Evolutionary conservation across 1,140 invertebrate genomes (phyloP), one percentile per base, ranked within the genome.

Genomic region (Drosophila simulans): DNA sequence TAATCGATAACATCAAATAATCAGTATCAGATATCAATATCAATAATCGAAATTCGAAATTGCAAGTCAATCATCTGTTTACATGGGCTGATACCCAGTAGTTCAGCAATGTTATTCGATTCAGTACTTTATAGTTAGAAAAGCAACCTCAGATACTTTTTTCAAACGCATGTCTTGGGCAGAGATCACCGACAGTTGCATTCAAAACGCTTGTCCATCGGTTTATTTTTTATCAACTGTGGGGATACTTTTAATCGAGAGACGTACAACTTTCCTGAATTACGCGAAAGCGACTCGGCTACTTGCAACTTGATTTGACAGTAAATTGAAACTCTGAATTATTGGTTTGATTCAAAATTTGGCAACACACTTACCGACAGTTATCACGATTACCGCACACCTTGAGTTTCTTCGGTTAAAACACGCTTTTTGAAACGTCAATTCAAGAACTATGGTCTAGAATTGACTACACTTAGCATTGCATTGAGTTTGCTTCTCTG

Each of bases 11-110:
- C 48, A 68, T 68, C 22, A 17, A 8, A 15, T 15, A 27, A 39
- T 59, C 42, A 20, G 60, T 69, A 49, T 64, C 57, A 39, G 13
- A 17, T 39, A 42, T n/a, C 13, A 43, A 42, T 49, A 55, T 48
- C 46, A 43, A 42, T 27, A 22, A 22, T 22, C 3, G 20, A 85
- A 80, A 84, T 72, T 80, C 71, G 58, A 78, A 84, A 79, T 76
- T 79, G 49, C 53, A 62, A 46, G 60, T 20, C 34, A 55, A 17
- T 27, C 66, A 49, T 70, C 35, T 4, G 10, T 31, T 25, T 5
- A 11, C 20, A n/a, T 34, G 15, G 46, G 43, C 39, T 25, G 4
- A 17, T 15, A 2, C 25, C 13, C 43, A 46, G 20, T 22, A 46
- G 5, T 13, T 22, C 5, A 22, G 43, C 5, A 12, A 43, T 2